phyloP scores from a whole-genome alignment of 2,113 vertebrate genomes.

The Podarcis raffonei region DNA sequence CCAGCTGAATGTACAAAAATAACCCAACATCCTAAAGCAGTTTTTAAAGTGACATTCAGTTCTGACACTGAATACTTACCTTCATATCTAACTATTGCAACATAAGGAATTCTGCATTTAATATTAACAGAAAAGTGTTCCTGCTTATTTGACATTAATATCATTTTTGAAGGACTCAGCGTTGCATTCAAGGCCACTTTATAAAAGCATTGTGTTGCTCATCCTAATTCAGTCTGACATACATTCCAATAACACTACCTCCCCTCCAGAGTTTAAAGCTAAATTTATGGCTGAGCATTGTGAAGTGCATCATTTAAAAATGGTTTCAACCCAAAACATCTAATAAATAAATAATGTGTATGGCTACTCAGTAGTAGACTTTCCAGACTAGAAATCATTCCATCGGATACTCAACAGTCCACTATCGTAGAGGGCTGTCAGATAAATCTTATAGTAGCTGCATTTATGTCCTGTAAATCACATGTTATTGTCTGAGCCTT shows the following conservation, averaged over 20 bases:
- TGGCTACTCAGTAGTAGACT: constrained; percentile 85
- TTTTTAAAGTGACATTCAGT: constrained; percentile 50
- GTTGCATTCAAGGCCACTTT: constrained; percentile 81
- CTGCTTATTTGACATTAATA: constrained; percentile 86
- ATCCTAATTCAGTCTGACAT: constrained; percentile 90
- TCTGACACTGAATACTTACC: constrained; percentile 11
- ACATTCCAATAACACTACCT: constrained; percentile 89
- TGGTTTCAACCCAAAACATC: constrained; percentile 91
- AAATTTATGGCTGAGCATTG: constrained; percentile 85
- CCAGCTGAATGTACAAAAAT: constrained; percentile 20
- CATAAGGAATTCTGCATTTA: constrained; percentile 74
- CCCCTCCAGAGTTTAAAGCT: constrained; percentile 82
- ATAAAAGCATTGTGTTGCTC: constrained; percentile 83
- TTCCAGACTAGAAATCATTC: constrained; percentile 92
- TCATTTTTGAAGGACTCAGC: constrained; percentile 82
- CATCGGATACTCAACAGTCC: constrained; percentile 91
- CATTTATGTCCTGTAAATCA: constrained; percentile 98
- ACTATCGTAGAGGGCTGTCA: constrained; percentile 87
- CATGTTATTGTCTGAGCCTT: constrained; percentile 95
- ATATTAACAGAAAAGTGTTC: constrained; percentile 70
- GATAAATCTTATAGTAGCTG: constrained; percentile 96
- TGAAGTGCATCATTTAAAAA: constrained; percentile 89
- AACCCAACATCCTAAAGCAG: constrained; percentile 13
- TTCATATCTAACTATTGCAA: constrained; percentile 67
- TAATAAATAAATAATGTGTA: constrained; percentile 95